Evolutionary conservation across 1,140 invertebrate species (phyloP).

Genomic region (Anastatus disparis): DNA sequence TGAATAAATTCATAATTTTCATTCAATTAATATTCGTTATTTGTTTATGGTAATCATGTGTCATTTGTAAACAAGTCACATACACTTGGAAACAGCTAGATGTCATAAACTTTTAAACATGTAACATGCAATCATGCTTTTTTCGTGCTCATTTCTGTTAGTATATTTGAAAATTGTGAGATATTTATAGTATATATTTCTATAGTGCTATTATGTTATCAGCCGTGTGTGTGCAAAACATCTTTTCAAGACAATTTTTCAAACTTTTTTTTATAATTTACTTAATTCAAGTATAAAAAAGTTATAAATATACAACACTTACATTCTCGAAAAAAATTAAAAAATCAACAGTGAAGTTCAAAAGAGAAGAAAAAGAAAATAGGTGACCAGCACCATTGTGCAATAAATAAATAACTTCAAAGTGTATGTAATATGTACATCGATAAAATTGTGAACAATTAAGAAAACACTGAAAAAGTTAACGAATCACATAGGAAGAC

Average conservation of each 20-base stretch:
- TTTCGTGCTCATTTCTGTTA: background rate
- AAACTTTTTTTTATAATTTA: background rate
- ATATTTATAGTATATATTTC: too few species aligned
- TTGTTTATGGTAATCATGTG: background rate
- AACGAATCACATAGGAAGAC: too few species aligned
- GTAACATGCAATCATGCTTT: slow-evolving; percentile 24
- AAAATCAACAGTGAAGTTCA: background rate
- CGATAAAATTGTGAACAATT: background rate
- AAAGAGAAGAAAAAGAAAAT: background rate
- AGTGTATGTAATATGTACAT: slow-evolving; percentile 6
- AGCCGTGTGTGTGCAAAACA: too few species aligned
- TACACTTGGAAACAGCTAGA: background rate
- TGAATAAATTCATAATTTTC: too few species aligned
- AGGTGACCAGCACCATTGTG: slow-evolving; percentile 20
- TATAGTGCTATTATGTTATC: too few species aligned
- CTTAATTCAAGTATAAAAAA: slow-evolving; percentile 1
- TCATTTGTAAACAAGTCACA: slow-evolving; percentile 22
- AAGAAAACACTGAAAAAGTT: background rate
- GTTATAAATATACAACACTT: background rate
- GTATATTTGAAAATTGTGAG: background rate
- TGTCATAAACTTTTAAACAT: background rate
- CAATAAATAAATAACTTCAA: background rate
- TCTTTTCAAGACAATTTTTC: too few species aligned
- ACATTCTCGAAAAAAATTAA: background rate
- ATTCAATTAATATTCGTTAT: background rate